These are phyloP conservation scores for Drosophila recens DNA, from an alignment of 2,888 invertebrate genomes.

Conservation along the genomic window DNA sequence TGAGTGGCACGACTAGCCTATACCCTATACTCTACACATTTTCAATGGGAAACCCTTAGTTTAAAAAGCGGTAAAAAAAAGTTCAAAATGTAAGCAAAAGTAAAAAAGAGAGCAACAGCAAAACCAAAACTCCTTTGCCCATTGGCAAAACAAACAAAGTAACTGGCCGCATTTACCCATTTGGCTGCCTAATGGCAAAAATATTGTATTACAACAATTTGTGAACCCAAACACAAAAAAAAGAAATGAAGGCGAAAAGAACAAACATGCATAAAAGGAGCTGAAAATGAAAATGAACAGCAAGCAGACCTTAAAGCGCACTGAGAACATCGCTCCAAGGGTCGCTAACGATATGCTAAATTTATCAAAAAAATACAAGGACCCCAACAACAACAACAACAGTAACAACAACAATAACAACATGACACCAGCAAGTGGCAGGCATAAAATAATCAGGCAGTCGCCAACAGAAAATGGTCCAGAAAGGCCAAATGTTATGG, in stretches of 20 bases:
- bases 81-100: conserved; percentile 61
- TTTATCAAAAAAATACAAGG: conserved; percentile 73
- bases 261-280: conserved; percentile 26
- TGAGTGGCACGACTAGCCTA: conserved; percentile 21
- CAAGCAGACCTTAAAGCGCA: conserved; percentile 18
- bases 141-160: conserved; percentile 58
- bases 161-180: conserved; percentile 62
- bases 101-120: conserved; percentile 22
- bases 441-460: conserved; percentile 75
- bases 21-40: conserved; percentile 18
- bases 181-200: conserved; percentile 75
- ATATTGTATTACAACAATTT: conserved; percentile 80
- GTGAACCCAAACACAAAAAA: conserved; percentile 32
- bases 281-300: conserved; percentile 48
- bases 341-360: conserved; percentile 80
- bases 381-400: conserved; percentile 7
- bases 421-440: conserved; percentile 63
- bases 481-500: conserved; percentile 71
- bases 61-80: conserved; percentile 25
- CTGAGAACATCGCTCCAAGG: conserved; percentile 53
- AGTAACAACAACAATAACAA: conserved; percentile 37
- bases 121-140: neutral
- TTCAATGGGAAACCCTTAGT: neutral
- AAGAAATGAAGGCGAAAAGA: neutral
- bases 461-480: conserved; percentile 52